Conservation (phyloP, 2,888 invertebrate genomes). For the Phengaris alcon region DNA sequence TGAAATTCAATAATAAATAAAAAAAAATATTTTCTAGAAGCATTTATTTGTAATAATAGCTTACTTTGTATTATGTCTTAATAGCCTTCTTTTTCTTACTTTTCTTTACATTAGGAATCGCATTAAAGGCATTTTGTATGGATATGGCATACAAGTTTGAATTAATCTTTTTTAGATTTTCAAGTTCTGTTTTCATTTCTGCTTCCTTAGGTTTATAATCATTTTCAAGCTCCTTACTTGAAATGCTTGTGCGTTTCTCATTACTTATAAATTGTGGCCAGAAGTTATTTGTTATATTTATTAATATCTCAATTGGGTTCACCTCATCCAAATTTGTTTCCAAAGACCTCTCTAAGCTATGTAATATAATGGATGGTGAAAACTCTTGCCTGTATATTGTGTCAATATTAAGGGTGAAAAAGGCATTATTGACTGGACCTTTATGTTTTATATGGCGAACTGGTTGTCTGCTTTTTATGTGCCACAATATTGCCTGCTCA, state of each 20-base stretch:
- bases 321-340: conserved; percentile 73
- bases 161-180: conserved; percentile 78
- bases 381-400: conserved; percentile 81
- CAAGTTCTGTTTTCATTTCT: conserved; percentile 70
- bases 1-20: background rate
- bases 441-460: conserved; percentile 84
- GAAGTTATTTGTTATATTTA: conserved; percentile 61
- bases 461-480: conserved; percentile 87
- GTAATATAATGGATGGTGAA: conserved; percentile 76
- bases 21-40: conserved; percentile 1
- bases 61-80: background rate
- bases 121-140: conserved; percentile 63
- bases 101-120: conserved; percentile 43
- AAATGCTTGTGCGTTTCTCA: conserved; percentile 41
- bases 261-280: conserved; percentile 53
- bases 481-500: conserved; percentile 88
- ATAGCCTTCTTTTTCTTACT: conserved; percentile 51
- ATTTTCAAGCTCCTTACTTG: conserved; percentile 48
- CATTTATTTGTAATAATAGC: background rate
- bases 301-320: conserved; percentile 65
- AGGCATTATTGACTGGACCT: conserved; percentile 86
- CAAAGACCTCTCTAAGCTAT: conserved; percentile 82
- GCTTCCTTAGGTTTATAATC: conserved; percentile 54
- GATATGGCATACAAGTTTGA: conserved; percentile 79
- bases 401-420: conserved; percentile 80